Percentiles rank a stretch among this genome's conserved stretches.
phyloP scores from a whole-genome alignment of 2,888 invertebrate genomes.

The Pterobdella sp. region DNA sequence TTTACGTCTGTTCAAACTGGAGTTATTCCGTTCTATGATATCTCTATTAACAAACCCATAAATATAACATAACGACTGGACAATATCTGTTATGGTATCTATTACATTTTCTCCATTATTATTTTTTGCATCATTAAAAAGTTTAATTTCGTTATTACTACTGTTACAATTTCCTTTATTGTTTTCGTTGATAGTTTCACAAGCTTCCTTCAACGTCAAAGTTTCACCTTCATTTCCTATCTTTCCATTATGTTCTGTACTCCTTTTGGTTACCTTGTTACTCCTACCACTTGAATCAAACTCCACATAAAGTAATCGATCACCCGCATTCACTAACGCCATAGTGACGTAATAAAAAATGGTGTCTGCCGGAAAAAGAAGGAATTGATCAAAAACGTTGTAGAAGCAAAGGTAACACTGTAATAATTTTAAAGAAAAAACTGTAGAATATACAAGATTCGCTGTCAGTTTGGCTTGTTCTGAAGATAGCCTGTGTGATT shows the following conservation, averaged over 20 bases:
- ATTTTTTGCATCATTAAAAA: no score
- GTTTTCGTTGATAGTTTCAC: no score
- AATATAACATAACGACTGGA: no score
- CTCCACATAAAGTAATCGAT: neutral
- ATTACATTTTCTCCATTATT: neutral
- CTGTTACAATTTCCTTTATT: no score
- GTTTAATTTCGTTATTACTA: no score
- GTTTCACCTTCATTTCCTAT: neutral
- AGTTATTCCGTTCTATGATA: neutral
- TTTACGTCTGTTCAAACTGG: neutral
- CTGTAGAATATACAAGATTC: neutral
- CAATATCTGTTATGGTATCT: neutral
- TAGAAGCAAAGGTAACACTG: neutral
- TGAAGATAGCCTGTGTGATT: neutral
- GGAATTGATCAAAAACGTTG: neutral
- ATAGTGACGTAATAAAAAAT: neutral
- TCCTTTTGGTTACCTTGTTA: neutral
- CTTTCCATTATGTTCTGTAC: neutral
- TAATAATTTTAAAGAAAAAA: neutral
- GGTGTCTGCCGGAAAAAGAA: neutral
- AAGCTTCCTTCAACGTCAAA: no score
- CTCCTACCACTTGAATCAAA: neutral
- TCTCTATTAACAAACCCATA: no score
- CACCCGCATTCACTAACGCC: conserved; percentile 7
- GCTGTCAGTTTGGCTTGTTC: neutral